Percentiles rank a stretch among this genome's conserved stretches.
phyloP scores from a whole-genome alignment of 2,113 vertebrate species.

The Brachionichthys hirsutus region DNA sequence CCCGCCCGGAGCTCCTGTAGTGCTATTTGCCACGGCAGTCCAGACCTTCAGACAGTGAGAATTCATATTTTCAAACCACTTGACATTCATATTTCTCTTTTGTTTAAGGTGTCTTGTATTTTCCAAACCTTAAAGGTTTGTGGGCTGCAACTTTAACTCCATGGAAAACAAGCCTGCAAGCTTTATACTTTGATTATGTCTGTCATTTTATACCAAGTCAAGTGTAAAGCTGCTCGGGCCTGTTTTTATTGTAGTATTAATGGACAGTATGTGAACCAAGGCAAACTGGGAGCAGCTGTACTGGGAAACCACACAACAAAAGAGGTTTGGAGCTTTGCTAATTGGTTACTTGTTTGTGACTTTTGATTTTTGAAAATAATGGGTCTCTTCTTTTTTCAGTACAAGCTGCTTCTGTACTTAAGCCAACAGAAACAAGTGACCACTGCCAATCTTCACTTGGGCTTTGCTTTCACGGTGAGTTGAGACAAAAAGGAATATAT shows the following conservation, averaged over 20 bases:
- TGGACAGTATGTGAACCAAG: conserved; percentile 92
- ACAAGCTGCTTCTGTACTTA: conserved; percentile 92
- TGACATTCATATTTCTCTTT: no score
- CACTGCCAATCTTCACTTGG: conserved; percentile 83
- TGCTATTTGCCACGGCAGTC: conserved; percentile 85
- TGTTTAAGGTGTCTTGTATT: no score
- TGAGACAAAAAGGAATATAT: background rate
- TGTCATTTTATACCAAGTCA: no score
- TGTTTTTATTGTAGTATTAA: conserved; percentile 76
- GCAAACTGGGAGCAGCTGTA: conserved; percentile 92
- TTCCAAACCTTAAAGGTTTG: no score
- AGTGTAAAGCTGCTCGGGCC: background rate
- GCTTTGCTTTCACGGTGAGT: conserved; percentile 90
- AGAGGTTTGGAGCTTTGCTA: conserved; percentile 80
- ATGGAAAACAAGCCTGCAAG: no score
- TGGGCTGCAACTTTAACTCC: no score
- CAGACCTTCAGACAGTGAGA: conserved; percentile 92
- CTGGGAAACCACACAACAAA: conserved; percentile 85
- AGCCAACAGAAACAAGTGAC: conserved; percentile 91
- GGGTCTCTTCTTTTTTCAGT: conserved; percentile 73
- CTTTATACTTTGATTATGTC: no score
- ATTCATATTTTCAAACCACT: background rate
- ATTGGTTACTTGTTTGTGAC: conserved; percentile 45
- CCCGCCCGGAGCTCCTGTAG: conserved; percentile 65
- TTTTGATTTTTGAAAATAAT: conserved; percentile 30